A percentile compares a stretch with the other conserved stretches of the same genome.
Conservation (phyloP, 1,140 invertebrate genomes). For the Bombus superbus region DNA sequence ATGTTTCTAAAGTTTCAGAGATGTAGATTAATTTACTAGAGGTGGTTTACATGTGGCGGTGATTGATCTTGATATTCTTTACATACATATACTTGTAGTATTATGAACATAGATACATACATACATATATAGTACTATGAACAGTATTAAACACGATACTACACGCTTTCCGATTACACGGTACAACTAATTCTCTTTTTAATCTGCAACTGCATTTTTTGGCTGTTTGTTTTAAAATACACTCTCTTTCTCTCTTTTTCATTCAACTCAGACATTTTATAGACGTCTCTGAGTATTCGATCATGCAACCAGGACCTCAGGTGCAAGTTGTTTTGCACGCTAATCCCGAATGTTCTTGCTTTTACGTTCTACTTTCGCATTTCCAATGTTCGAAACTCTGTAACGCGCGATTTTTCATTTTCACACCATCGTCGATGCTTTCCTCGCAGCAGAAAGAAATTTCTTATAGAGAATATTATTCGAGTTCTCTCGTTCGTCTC, state of each 20-base stretch:
- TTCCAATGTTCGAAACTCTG: neutral
- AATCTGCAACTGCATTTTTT: neutral
- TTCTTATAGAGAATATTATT: slow-evolving; percentile 3
- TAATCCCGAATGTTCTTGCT: neutral
- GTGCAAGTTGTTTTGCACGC: neutral
- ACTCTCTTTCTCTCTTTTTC: too few species aligned
- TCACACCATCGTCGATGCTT: neutral
- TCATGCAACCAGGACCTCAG: neutral
- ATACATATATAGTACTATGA: neutral
- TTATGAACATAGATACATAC: too few species aligned
- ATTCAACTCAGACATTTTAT: neutral
- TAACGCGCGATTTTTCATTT: neutral
- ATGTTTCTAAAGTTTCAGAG: too few species aligned
- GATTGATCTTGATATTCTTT: too few species aligned
- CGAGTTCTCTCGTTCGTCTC: neutral
- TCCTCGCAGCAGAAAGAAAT: neutral
- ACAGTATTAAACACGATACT: neutral
- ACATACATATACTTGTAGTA: too few species aligned
- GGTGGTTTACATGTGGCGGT: too few species aligned
- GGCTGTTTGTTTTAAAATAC: too few species aligned
- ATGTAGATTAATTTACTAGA: too few species aligned
- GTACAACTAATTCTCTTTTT: neutral
- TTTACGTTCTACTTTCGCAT: neutral
- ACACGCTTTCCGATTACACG: neutral
- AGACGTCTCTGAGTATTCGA: neutral